These are phyloP conservation scores for Mechanitis messenoides DNA, from an alignment of 2,888 invertebrate genomes.

Conservation along the genomic window DNA sequence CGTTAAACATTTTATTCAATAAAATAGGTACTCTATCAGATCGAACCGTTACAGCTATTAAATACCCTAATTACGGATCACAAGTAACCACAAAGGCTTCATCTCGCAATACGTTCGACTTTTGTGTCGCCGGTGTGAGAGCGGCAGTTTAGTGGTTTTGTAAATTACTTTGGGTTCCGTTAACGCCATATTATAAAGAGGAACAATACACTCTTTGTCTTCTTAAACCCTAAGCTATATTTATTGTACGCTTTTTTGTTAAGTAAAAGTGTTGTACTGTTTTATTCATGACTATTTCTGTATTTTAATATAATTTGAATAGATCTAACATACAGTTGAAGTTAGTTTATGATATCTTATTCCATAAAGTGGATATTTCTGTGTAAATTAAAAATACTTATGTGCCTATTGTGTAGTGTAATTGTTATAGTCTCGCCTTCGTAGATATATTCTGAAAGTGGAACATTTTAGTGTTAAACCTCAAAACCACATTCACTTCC, in stretches of 20 bases:
- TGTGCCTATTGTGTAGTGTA: background rate
- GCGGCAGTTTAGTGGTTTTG: slow-evolving; percentile 56
- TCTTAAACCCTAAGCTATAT: background rate
- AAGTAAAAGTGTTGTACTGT: background rate
- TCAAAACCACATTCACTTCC: slow-evolving; percentile 56
- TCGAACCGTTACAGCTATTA: slow-evolving; percentile 67
- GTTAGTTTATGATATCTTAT: too few species aligned
- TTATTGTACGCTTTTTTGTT: background rate
- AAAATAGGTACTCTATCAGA: slow-evolving; percentile 61
- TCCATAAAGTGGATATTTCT: too few species aligned
- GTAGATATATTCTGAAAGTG: slow-evolving; percentile 12
- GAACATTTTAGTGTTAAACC: slow-evolving; percentile 43
- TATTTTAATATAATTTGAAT: too few species aligned
- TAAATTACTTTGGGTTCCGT: slow-evolving; percentile 54
- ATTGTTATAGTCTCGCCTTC: background rate
- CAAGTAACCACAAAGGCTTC: slow-evolving; percentile 67
- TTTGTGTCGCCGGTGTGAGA: slow-evolving; percentile 59
- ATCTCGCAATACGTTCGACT: slow-evolving; percentile 57
- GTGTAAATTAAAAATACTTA: too few species aligned
- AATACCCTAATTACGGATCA: slow-evolving; percentile 71
- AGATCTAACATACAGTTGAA: too few species aligned
- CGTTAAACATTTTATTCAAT: slow-evolving; percentile 30
- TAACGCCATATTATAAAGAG: slow-evolving; percentile 29
- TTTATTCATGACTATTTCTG: background rate
- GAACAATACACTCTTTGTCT: slow-evolving; percentile 1